Conservation (phyloP, 2,888 invertebrate genomes). For the Frankliniella intonsa region DNA sequence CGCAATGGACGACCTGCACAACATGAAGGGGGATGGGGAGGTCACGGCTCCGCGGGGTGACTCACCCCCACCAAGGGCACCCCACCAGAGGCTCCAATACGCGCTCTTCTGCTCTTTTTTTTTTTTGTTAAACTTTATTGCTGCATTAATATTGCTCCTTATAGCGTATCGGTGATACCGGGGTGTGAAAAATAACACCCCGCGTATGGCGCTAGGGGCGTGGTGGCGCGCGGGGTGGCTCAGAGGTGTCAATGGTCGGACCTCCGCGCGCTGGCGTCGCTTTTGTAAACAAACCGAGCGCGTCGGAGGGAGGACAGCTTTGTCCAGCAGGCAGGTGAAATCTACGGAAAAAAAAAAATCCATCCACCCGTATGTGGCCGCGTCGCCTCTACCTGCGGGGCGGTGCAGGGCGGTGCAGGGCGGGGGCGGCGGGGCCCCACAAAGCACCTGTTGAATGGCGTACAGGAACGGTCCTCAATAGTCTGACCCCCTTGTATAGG, state of each 20-base stretch:
- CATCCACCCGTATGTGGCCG: neutral
- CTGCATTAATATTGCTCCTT: too few species aligned
- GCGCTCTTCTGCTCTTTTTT: too few species aligned
- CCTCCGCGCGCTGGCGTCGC: neutral
- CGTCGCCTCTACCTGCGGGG: neutral
- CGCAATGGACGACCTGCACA: too few species aligned
- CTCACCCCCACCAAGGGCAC: too few species aligned
- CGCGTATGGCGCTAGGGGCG: neutral
- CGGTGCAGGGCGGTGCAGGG: neutral
- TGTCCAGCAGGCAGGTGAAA: neutral
- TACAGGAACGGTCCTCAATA: neutral
- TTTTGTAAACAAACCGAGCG: neutral
- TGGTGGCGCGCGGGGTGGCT: too few species aligned
- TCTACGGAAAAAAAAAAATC: neutral
- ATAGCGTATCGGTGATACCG: too few species aligned
- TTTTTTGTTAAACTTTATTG: too few species aligned
- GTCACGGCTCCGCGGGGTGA: too few species aligned
- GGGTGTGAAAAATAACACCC: neutral
- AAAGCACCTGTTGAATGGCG: slow-evolving; percentile 20
- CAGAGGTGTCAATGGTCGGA: neutral
- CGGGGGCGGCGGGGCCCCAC: neutral
- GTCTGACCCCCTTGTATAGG: neutral
- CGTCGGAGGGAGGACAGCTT: neutral
- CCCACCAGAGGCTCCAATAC: too few species aligned
- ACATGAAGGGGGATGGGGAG: too few species aligned